Percentiles rank a stretch among this genome's conserved stretches.
These are phyloP conservation scores for Hylia prasina DNA, from an alignment of 2,113 vertebrate genomes.

Conservation along the genomic window DNA sequence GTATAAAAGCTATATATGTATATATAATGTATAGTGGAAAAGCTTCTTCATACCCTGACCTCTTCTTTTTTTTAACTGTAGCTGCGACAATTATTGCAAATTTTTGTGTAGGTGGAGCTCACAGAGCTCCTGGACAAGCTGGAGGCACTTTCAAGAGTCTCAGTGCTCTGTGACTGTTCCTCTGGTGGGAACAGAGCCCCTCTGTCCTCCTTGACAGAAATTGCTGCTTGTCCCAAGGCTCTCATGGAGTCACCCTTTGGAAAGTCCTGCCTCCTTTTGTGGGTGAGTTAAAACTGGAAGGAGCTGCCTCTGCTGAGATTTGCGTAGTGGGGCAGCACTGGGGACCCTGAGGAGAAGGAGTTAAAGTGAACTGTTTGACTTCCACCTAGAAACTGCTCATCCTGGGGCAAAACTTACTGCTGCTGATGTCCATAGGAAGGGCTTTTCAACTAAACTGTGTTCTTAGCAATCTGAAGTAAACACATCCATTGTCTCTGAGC, in stretches of 20 bases:
- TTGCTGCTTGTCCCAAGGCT: not conserved
- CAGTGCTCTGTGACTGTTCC: not conserved
- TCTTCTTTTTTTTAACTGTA: not conserved
- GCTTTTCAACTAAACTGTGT: not conserved
- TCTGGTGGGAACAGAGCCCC: not conserved
- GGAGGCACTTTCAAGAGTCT: not conserved
- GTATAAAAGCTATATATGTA: too few relatives aligned
- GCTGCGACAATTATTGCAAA: not conserved
- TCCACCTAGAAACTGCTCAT: not conserved
- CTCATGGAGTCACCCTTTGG: not conserved
- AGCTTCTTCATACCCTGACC: not conserved
- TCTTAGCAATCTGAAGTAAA: not conserved
- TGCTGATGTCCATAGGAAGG: not conserved
- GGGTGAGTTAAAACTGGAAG: accelerated
- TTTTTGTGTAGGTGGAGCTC: not conserved
- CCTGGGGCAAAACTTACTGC: not conserved
- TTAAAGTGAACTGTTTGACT: not conserved
- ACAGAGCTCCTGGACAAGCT: not conserved
- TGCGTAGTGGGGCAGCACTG: not conserved
- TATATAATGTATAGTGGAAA: too few relatives aligned
- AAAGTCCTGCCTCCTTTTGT: not conserved
- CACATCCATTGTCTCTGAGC: not conserved
- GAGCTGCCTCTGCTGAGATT: not conserved
- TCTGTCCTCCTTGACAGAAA: accelerated
- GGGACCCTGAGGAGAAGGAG: not conserved